Evolutionary conservation across 2,888 invertebrate genomes (phyloP), one percentile per base, ranked within the genome.

Genomic region (Apamea epomidion): DNA sequence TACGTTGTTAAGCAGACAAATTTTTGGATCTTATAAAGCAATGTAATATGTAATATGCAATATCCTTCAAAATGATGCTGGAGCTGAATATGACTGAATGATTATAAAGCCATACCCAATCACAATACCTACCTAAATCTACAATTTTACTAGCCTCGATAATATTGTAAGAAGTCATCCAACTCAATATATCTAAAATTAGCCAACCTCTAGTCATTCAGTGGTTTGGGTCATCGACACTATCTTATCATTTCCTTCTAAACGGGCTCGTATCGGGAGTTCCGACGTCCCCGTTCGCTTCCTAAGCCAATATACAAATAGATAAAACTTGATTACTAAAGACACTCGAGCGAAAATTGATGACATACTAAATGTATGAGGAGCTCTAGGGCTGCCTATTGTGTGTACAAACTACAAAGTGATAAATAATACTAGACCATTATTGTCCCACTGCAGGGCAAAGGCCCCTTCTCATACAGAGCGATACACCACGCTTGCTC

Each of bases 301-400:
- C 89, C 76, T 84, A 54, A 86, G 71, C 77, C 81, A 79, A 81
- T 81, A 79, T 76, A 84, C 76, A 87, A 83, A 87, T 84, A 87
- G 80, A 89, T 88, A 80, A 81, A 78, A 78, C 76, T 80, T 80
- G 78, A 78, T 79, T 71, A 65, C 69, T 69, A 42, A 70, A 78
- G 78, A 86, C 80, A 84, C 87, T 84, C 42, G 67, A 69, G 76
- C 72, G 70, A 83, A 74, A 83, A 88, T 88, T 86, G 5, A 88
- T 87, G 42, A n/a, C 76, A 42, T 67, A 77, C 14, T 85, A 64
- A 84, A 75, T 42, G 76, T 64, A 21, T 60, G 65, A 58, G 29
- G 51, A 32, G 60, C 69, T 37, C 29, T 62, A 85, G 64, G 76
- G 78, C 21, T 88, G 77, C 6, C 77, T 51, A 12, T n/a, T 68